These are phyloP conservation scores for Centruroides vittatus DNA, from an alignment of 1,140 invertebrate genomes.

Conservation along the genomic window DNA sequence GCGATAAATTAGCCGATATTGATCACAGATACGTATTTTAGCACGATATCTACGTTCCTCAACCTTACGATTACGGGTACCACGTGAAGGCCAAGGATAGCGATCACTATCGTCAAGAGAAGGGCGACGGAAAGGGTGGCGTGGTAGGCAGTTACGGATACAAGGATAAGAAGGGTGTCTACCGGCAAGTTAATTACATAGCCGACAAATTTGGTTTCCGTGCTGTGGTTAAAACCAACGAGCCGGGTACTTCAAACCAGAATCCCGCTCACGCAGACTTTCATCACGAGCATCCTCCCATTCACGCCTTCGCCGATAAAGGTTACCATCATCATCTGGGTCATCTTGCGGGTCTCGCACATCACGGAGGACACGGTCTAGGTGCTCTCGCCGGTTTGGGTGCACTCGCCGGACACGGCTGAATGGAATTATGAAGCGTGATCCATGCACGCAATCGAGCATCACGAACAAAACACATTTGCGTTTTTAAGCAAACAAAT, in stretches of 20 bases:
- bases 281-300: not conserved
- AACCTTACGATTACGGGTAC: not conserved
- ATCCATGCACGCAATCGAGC: too few species aligned
- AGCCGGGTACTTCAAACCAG: not conserved
- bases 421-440: too few species aligned
- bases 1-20: too few species aligned
- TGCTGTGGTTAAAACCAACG: constrained; percentile 1
- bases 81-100: not conserved
- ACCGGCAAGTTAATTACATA: not conserved
- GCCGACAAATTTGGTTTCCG: not conserved
- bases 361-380: too few species aligned
- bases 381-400: too few species aligned
- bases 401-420: too few species aligned
- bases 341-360: too few species aligned
- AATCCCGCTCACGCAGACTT: not conserved
- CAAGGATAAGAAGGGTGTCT: not conserved
- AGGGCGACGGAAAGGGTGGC: not conserved
- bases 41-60: not conserved
- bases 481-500: too few species aligned
- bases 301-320: not conserved
- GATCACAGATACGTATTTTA: not conserved
- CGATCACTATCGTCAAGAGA: not conserved
- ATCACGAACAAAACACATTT: too few species aligned
- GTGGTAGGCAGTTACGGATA: not conserved
- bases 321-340: not conserved